phyloP scores from a whole-genome alignment of 1,140 invertebrate genomes.

The Caenorhabditis brenneri region DNA sequence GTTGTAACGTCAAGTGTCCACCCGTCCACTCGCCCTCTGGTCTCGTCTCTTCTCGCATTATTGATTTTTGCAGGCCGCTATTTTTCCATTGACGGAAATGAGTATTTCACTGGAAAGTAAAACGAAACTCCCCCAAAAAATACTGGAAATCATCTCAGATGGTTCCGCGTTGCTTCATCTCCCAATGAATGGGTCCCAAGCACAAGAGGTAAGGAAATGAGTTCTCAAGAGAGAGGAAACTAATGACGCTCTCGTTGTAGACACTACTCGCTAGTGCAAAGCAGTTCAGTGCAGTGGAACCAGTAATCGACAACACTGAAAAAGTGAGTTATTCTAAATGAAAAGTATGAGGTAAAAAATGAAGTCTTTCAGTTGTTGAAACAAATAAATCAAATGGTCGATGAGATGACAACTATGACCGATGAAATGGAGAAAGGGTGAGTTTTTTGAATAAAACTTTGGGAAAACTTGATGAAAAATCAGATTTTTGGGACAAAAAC shows the following conservation, averaged over 20 bases:
- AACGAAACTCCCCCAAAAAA: constrained; percentile 15
- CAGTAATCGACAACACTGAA: not conserved
- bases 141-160: constrained; percentile 12
- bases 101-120: constrained; percentile 21
- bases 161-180: not conserved
- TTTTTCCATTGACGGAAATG: not conserved
- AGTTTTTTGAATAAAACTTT: not conserved
- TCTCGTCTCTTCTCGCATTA: not conserved
- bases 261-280: not conserved
- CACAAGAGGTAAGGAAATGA: not conserved
- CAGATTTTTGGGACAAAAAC: too few species aligned
- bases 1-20: not conserved
- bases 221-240: not conserved
- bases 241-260: not conserved
- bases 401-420: not conserved
- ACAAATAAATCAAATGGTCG: not conserved
- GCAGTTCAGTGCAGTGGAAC: not conserved
- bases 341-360: not conserved
- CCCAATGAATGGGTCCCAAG: not conserved
- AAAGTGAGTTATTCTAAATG: not conserved
- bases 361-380: not conserved
- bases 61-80: not conserved
- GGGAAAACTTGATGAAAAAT: too few species aligned
- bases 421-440: not conserved
- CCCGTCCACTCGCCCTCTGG: not conserved